Evolutionary conservation across 2,113 vertebrate genomes (phyloP).

Genomic region (Colistium nudipinnis): DNA sequence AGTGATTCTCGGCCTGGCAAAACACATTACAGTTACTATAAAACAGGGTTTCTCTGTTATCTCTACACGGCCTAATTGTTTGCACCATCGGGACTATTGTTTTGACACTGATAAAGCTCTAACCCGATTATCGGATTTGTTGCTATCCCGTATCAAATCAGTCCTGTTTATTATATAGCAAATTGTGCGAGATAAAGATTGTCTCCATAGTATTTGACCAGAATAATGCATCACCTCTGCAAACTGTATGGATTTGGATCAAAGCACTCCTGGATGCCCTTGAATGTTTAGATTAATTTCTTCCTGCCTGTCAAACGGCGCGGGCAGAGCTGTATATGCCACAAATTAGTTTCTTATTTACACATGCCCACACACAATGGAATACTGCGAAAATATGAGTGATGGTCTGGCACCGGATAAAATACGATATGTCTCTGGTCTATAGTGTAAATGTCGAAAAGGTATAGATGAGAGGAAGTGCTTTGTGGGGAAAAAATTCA

Average conservation of each 20-base stretch:
- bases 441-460: not conserved
- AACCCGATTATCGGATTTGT: slow-evolving; percentile 48
- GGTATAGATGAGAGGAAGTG: not conserved
- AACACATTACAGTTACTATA: slow-evolving; percentile 53
- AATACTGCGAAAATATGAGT: not conserved
- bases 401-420: not conserved
- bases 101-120: slow-evolving; percentile 47
- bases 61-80: slow-evolving; percentile 63
- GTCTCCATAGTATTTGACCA: slow-evolving; percentile 38
- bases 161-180: slow-evolving; percentile 40
- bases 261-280: slow-evolving; percentile 44
- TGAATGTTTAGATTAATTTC: slow-evolving; percentile 39
- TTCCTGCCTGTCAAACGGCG: slow-evolving; percentile 16
- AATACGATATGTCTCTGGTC: not conserved
- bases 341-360: slow-evolving; percentile 19
- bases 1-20: slow-evolving; percentile 55
- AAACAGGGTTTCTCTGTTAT: slow-evolving; percentile 56
- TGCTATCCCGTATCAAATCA: slow-evolving; percentile 53
- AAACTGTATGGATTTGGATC: slow-evolving; percentile 30
- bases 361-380: not conserved
- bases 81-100: slow-evolving; percentile 46
- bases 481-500: not conserved
- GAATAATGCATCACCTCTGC: slow-evolving; percentile 44
- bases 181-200: slow-evolving; percentile 45
- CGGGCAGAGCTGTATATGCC: slow-evolving; percentile 9